These are phyloP conservation scores for Bergia puertoricense DNA, from an alignment of 92 coral and sea anemone genomes.

Conservation along the genomic window DNA sequence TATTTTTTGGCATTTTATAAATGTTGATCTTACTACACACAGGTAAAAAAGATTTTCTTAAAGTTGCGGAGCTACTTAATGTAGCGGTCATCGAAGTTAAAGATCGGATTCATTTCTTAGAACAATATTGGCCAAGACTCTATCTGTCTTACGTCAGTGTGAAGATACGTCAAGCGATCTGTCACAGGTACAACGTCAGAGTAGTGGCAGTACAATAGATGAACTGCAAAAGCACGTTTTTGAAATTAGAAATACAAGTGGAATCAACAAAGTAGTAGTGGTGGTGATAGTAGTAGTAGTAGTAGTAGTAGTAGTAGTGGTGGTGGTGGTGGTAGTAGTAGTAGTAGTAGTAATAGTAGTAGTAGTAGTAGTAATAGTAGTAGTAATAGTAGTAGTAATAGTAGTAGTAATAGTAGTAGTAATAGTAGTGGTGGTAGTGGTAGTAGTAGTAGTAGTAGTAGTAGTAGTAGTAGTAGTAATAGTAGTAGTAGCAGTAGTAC, in stretches of 20 bases:
- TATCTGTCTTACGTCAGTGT: constrained; percentile 83
- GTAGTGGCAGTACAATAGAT: not conserved
- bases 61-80: constrained; percentile 84
- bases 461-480: too few relatives aligned
- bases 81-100: constrained; percentile 90
- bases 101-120: constrained; percentile 88
- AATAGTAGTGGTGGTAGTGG: too few relatives aligned
- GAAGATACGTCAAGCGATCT: constrained; percentile 73
- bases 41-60: constrained; percentile 85
- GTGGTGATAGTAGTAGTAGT: not conserved
- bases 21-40: not conserved
- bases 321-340: too few relatives aligned
- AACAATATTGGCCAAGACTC: constrained; percentile 75
- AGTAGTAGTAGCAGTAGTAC: not conserved
- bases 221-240: not conserved
- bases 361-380: too few relatives aligned
- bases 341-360: too few relatives aligned
- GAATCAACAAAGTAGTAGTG: not conserved
- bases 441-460: too few relatives aligned
- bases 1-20: not conserved
- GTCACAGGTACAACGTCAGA: constrained; percentile 73
- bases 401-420: too few relatives aligned
- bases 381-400: too few relatives aligned
- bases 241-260: too few relatives aligned
- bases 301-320: too few relatives aligned